Base-by-base conservation (phyloP, 1,140 invertebrate species). In the Prorops nasuta region DNA sequence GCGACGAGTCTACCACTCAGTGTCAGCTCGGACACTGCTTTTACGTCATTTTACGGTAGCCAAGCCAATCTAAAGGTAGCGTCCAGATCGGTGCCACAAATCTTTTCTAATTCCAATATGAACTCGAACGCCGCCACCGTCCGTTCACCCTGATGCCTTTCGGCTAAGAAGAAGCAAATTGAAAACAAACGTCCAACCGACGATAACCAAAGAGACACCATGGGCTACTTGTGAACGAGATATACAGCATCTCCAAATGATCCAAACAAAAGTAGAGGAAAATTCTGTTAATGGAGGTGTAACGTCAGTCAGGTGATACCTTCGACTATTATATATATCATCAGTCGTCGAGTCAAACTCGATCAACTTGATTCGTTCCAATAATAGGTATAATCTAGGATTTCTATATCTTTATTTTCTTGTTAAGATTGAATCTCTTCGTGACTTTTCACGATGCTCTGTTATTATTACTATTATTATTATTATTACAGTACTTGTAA, bases 41-140 rank as follows among this genome's bases (percentile, higher is more conserved):
- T 86, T 59, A 86, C 85, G 1, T 86, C 85, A 0, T 86, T 86
- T 64, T 84, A 86, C 37, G 85, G 84, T 15, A 81, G 79, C 53
- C 72, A 78, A 47, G 63, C 61, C 3, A 75, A 75, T 43, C 54
- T 64, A 18, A 61, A 64, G 39, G 50, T 34, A 20, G 37, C 58
- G 10, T 54, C 53, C 21, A 54, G 66, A 31, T 68, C 66, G 18
- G 54, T 60, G 42, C 59, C 56, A 7, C 61, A 56, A 31, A 57
- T 66, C 16, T 64, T 63, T 2, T 66, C 61, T 14, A 61, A 60
- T 49, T 51, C 56, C 37, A 63, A 62, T 51, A 41, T 62, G 17
- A 48, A 56, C 38, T 17, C 28, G 31, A 61, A 28, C 37, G 44
- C 54, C 8, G 46, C 45, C 3, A 56, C 54, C 7, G 51, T 58